Evolutionary conservation across 2,797 vertebrate genomes (phyloP), one percentile per base, ranked within the genome.

Genomic region (Rhinichthys osculus): DNA sequence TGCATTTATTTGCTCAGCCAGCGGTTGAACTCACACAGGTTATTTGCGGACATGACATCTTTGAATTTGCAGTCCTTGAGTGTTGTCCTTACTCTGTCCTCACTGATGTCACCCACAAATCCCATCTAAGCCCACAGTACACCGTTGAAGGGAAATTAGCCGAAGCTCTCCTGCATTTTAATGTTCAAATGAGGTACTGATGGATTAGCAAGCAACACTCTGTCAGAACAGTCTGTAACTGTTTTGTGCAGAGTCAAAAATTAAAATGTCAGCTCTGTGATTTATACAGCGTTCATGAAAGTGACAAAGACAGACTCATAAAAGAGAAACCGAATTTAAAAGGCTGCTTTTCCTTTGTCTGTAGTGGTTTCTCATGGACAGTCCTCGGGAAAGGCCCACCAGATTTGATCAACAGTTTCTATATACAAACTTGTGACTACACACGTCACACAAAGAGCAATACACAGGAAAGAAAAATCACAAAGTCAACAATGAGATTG

Each of bases 121-220:
- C 69, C 78, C 78, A 40, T 85, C 40, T 80, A 80, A 85, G 40
- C 78, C 42, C 84, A 73, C 57, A 35, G 84, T 38, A 81, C 78
- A 64, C 54, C 1, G 21, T 72, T 21, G 27, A 85, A 50, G 44
- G 40, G 57, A 85, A 81, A 85, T 85, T 73, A 85, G 77, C 40
- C 2, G 1, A 50, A 80, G 78, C 69, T 57, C 69, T 73, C 23
- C 78, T 85, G 78, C 67, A 85, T 85, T 81, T 81, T 66, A 42
- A 81, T 85, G 84, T 81, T 81, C 33, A 85, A 85, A 81, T 81
- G 69, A 85, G 42, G 69, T 42, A 64, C 69, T 81, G 84, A 85
- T 85, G 78, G 70, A 85, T 81, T 74, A 81, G 84, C 10, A 81
- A 74, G 69, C 42, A 64, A 23, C 52, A 9, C 57, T 85, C 67